phyloP scores from a whole-genome alignment of 2,797 vertebrate genomes.

The Scyliorhinus canicula region DNA sequence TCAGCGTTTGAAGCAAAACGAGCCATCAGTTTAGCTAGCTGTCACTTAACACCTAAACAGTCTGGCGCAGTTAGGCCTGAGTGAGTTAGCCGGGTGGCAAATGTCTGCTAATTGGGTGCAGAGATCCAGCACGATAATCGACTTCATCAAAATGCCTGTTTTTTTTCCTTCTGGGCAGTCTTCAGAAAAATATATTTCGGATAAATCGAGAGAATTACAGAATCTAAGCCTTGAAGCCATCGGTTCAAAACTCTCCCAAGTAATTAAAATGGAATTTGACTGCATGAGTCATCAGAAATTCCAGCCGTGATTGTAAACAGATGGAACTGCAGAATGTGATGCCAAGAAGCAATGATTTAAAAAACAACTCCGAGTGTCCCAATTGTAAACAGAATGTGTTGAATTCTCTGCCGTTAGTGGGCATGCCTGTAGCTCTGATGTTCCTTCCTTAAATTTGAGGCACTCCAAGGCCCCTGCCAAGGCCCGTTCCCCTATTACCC shows the following conservation, averaged over 20 bases:
- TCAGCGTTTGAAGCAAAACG: not conserved
- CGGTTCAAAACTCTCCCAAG: not conserved
- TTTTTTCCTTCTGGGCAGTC: not conserved
- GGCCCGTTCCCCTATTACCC: too few species aligned
- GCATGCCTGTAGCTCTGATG: not conserved
- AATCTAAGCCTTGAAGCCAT: not conserved
- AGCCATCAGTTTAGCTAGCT: not conserved
- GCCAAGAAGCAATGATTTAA: not conserved
- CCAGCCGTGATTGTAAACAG: not conserved
- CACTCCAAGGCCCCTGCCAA: too few species aligned
- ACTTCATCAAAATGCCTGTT: not conserved
- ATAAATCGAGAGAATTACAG: not conserved
- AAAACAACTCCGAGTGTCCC: not conserved
- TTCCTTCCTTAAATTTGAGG: not conserved
- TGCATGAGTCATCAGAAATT: not conserved
- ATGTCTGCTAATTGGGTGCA: not conserved
- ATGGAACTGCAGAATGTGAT: not conserved
- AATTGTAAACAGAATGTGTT: conserved; percentile 5
- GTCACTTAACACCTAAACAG: not conserved
- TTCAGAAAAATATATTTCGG: not conserved
- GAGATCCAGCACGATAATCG: not conserved
- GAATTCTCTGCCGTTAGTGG: not conserved
- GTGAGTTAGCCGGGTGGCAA: not conserved
- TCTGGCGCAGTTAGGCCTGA: not conserved
- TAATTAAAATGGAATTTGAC: not conserved